Evolutionary conservation across 1,140 invertebrate genomes (phyloP), one percentile per base, ranked within the genome.

Genomic region (Pachyrhynchus sulphureomaculatus): DNA sequence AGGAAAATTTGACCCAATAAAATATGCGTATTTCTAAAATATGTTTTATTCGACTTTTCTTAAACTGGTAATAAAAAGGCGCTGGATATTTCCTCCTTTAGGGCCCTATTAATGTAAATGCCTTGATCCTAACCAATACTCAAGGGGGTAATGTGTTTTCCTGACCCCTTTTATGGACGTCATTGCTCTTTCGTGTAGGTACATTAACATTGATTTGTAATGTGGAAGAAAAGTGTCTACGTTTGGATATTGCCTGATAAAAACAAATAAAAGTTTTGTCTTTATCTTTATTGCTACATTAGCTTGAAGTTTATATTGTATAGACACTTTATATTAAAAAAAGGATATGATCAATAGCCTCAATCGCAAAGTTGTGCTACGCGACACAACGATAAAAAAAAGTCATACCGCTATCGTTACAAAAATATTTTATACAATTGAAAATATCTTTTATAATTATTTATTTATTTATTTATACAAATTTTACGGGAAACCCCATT

Each of bases 131-230:
- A 29, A 49, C 10, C 20, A 49, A 49, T 24, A 17, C 47, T 49
- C 47, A 32, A 24, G 47, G 47, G 47, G 4, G 13, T 18, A 49
- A 49, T 49, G 24, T 29, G 47, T 49, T 44, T 49, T 33, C 29
- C 47, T 49, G 47, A 49, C 47, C 47, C 47, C 24, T 49, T 49
- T 49, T 49, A 49, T 49, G 32, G 24, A 49, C 47, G 29, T 49
- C 47, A 49, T 32, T 49, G 32, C 32, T 29, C 24, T 32, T 49
- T 49, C 47, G 24, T 49, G 47, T 49, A 32, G 32, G 47, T 49
- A 49, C 47, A 29, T 32, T 32, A 49, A 49, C 47, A 49, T 32
- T 49, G 47, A 49, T 49, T 49, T 49, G 47, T 49, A 49, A 33
- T 33, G 24, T 49, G 47, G n/a, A 33, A 49, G 32, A 49, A 29